Evolutionary conservation across 1,140 invertebrate species (phyloP).

Genomic region (Bombus waltoni): DNA sequence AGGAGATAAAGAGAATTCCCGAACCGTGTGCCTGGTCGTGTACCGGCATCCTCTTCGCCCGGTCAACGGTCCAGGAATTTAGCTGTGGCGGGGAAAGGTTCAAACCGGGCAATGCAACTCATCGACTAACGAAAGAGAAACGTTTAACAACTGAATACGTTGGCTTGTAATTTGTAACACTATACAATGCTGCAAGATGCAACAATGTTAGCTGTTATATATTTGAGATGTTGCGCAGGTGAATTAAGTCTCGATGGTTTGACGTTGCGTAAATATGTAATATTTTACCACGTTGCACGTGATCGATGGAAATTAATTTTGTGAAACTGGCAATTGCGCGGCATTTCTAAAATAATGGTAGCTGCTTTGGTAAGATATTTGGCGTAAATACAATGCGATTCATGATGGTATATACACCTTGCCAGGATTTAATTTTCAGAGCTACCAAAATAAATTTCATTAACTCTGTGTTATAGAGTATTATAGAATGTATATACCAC

Average conservation of each 20-base stretch:
- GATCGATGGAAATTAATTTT: not conserved
- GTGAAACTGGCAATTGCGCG: not conserved
- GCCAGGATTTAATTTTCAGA: not conserved
- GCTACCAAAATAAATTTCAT: not conserved
- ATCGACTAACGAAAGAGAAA: too few species aligned
- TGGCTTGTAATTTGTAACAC: not conserved
- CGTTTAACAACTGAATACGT: not conserved
- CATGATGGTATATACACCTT: not conserved
- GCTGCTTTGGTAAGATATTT: not conserved
- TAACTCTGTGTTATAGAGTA: not conserved
- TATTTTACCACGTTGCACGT: too few species aligned
- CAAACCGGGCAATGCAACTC: not conserved
- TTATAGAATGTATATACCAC: too few species aligned
- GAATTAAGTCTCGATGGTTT: not conserved
- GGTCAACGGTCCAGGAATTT: not conserved
- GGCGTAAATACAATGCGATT: not conserved
- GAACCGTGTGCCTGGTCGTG: slow-evolving; percentile 45
- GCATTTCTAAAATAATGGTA: not conserved
- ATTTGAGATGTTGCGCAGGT: not conserved
- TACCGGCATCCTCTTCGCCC: slow-evolving; percentile 45
- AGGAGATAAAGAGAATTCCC: slow-evolving; percentile 63
- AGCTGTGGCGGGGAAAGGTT: not conserved
- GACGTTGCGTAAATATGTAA: not conserved
- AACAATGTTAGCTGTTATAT: not conserved
- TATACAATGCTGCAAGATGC: not conserved